Base-by-base conservation (phyloP, 2,797 vertebrate species). In the Periophthalmus magnuspinnatus region DNA sequence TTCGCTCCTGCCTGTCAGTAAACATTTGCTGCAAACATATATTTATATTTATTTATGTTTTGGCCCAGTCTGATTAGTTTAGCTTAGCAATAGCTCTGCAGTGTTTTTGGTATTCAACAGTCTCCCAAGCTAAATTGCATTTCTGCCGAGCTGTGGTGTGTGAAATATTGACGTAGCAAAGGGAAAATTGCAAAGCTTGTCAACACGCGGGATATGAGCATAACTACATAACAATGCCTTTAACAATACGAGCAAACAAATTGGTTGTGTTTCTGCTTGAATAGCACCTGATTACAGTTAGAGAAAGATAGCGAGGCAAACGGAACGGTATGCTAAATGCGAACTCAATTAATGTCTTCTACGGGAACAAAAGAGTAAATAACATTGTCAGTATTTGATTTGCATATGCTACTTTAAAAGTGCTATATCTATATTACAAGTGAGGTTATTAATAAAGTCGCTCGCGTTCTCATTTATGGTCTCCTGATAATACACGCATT, bases 1-100 rank as follows among this genome's bases (percentile, higher is more conserved):
- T 55, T 33, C 16, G 21, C 65, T 13, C 48, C 61, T 38, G 56
- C 19, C 34, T 70, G 72, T 68, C 73, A 58, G 60, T 74, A 74
- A 79, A 70, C 54, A 77, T 68, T 64, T 70, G 38, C 22, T 48
- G 45, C 47, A 71, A 71, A 76, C 38, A 0, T 60, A 59, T 6
- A 60, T 63, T 34, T 65, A 64, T 38, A 67, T 69, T 41, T 9
- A 33, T 32, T 71, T 47, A 32, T 36, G 24, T 47, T 61, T 50
- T 33, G 24, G 4, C 33, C 60, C n/a, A 8, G 21, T 45, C 62
- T 64, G 62, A 64, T 48, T 64, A 64, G 62, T 48, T 64, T 64
- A 24, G 21, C 24, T 21, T 5, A 24, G 22, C 41, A 47, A 28
- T 32, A 9, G 21, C 62, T 64, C 41, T 8, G 41, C 22, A 19